phyloP scores from a whole-genome alignment of 2,113 vertebrate species.

The Tupaia chinensis region DNA sequence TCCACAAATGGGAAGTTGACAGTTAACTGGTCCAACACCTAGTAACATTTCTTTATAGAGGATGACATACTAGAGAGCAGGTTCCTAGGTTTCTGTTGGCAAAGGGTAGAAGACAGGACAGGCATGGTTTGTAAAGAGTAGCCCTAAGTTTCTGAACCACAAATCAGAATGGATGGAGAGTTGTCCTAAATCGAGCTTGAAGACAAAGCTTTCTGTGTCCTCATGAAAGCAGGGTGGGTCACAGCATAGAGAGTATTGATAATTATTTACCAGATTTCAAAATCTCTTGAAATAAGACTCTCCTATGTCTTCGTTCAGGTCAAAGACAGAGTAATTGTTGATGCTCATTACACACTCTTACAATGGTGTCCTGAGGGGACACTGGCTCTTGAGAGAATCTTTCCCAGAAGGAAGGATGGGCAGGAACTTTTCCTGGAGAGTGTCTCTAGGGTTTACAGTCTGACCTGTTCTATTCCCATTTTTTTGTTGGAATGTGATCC shows the following conservation, averaged over 20 bases:
- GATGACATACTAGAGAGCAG: not conserved
- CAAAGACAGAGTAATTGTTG: not conserved
- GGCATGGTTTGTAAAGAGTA: not conserved
- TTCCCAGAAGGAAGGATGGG: not conserved
- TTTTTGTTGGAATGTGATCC: not conserved
- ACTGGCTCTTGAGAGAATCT: not conserved
- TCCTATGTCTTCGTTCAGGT: not conserved
- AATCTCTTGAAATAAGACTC: not conserved
- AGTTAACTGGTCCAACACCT: not conserved
- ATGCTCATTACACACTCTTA: not conserved
- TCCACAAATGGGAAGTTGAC: not conserved
- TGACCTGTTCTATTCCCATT: not conserved
- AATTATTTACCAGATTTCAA: not conserved
- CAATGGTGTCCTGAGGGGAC: not conserved
- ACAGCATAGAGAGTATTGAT: not conserved
- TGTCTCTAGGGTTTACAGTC: not conserved
- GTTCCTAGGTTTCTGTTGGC: not conserved
- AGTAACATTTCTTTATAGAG: not conserved
- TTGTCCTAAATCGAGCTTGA: not conserved
- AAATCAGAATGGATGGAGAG: not conserved
- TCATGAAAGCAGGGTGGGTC: not conserved
- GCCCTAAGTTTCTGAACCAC: fast-evolving
- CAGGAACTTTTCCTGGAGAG: not conserved
- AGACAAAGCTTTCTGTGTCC: too few species aligned
- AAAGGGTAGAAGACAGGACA: not conserved